Base-by-base conservation (phyloP, 2,113 vertebrate genomes). In the Eubucco bourcierii region DNA sequence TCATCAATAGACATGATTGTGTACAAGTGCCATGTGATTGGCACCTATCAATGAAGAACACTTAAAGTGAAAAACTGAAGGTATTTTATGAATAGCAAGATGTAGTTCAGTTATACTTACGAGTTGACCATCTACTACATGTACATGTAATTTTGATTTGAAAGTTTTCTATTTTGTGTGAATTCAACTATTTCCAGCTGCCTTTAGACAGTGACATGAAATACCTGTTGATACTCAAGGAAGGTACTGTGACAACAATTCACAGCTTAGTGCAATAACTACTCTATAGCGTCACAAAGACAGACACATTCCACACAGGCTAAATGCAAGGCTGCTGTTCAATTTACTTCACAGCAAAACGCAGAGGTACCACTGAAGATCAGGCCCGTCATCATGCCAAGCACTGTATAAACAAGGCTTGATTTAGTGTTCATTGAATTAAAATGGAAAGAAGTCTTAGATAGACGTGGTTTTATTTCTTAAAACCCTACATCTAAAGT, bases 351-450 rank as follows among this genome's bases (percentile, higher is more conserved):
- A 72, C 3, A 91, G 53, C n/a, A 88, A 86, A 91, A 84, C 12
- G 39, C 65, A 91, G 68, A 91, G 44, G 61, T 75, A 80, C 20
- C 63, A 72, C 28, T 72, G 80, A 95, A 91, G 83, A 95, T 90
- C 83, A 87, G 71, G 39, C n/a, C 50, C 66, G 61, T 65, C 46
- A 66, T 76, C 73, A 90, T 41, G 67, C 37, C 87, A 86, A 84
- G 81, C 19, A 24, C 14, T 90, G n/a, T 31, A 86, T 47, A 90
- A 96, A 90, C 59, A 94, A 88, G 66, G 70, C 44, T 90, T 92
- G 74, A 84, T 81, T 75, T 72, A 90, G 84, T 70, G 50, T 21
- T 87, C 55, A 87, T 39, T 65, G 37, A 88, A 84, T 37, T 79
- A n/a, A 84, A 76, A 76, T 31, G 14, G 59, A 18, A 72, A 81